Base-by-base conservation (phyloP, 2,113 vertebrate genomes). In the Piliocolobus tephrosceles region DNA sequence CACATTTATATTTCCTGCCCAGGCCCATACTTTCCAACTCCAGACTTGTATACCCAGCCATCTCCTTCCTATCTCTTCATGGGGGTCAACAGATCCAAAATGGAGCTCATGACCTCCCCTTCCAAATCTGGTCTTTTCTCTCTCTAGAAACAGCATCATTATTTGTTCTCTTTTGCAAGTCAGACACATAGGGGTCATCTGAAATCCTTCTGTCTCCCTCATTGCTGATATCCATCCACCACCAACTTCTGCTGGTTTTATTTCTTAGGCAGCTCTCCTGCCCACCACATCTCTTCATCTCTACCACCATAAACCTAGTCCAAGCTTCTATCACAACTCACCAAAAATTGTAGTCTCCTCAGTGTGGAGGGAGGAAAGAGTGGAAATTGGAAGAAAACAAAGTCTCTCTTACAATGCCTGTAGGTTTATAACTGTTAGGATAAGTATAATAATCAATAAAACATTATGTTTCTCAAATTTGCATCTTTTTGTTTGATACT, bases 361-460 rank as follows among this genome's bases (percentile, higher is more conserved):
- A 73, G 50, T 82, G 13, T 35, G 16, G 25, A 47, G 43, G 35
- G 43, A 55, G 27, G 30, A 81, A 81, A 68, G 32, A 79, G 47
- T 50, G 27, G 45, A 79, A 90, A 84, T 38, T 82, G 27, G 25
- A 75, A 96, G 38, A 61, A 97, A 85, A 84, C 14, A 14, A 76
- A 61, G 18, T 94, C 22, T 96, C 45, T 52, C 50, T 78, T 88
- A 20, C 12, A 87, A 61, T 80, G 87, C 27, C 10, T 66, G 2
- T 52, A 83, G 40, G 18, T 70, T 23, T 13, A 52, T 52, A 80
- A 57, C 27, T 86, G 35, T 82, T 90, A 78, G 50, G 52, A 47
- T 75, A 90, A 96, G 14, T 83, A 25, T 18, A 76, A 25, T 14
- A 30, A 91, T 83, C 47, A 93, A 58, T 81, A 50, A 94, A 96